These are phyloP conservation scores for Catalaphyllia jardinei DNA, from an alignment of 64 coral and sea anemone species.

Conservation along the genomic window DNA sequence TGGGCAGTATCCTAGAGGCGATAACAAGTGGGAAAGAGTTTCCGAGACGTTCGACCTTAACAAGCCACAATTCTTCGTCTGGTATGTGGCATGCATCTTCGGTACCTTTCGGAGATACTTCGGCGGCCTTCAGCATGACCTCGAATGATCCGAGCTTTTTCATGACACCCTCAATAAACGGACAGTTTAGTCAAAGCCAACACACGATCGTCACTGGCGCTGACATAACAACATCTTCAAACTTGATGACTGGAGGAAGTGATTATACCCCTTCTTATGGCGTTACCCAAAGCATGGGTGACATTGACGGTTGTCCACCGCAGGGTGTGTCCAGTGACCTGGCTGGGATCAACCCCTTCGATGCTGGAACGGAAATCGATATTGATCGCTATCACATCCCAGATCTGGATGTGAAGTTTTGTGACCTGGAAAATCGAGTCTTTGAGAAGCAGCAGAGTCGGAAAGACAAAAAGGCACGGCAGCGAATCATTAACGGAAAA, in stretches of 20 bases:
- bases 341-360: not conserved
- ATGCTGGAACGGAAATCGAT: not conserved
- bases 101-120: not conserved
- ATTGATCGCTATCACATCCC: not conserved
- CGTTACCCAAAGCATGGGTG: not conserved
- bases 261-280: not conserved
- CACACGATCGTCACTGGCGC: not conserved
- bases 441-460: constrained; percentile 93
- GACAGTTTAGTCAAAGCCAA: not conserved
- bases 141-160: not conserved
- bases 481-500: constrained; percentile 87
- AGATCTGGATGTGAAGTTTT: constrained; percentile 48
- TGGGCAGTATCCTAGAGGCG: not conserved
- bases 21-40: not conserved
- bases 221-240: not conserved
- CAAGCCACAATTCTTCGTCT: not conserved
- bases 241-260: not conserved
- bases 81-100: not conserved
- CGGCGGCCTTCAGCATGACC: no score
- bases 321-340: not conserved
- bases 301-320: not conserved
- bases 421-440: constrained; percentile 51
- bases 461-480: constrained; percentile 82
- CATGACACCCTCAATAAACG: no score
- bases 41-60: not conserved